Conservation (phyloP, 2,888 invertebrate genomes). For the Polyploca ridens region DNA sequence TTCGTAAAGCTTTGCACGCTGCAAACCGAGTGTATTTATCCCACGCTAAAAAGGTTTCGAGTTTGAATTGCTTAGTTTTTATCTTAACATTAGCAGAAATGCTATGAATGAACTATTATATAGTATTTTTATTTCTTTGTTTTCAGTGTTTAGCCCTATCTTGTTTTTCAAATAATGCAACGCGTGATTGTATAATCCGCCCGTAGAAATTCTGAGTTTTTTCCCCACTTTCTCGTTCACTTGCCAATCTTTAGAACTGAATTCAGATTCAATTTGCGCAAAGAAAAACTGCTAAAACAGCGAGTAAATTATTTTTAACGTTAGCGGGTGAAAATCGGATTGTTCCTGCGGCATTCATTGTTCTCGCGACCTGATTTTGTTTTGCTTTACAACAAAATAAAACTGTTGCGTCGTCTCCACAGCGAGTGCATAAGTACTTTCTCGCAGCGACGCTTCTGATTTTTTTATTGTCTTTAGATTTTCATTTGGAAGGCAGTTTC, state of each 20-base stretch:
- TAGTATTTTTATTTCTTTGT: not conserved
- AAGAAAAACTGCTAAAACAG: constrained; percentile 34
- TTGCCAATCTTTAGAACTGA: constrained; percentile 10
- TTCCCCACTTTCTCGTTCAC: constrained; percentile 11
- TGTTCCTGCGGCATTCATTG: constrained; percentile 31
- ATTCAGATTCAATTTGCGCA: constrained; percentile 28
- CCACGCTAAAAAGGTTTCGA: not conserved
- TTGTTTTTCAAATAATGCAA: not conserved
- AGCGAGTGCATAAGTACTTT: constrained; percentile 27
- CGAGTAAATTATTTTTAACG: constrained; percentile 33
- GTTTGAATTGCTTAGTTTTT: not conserved
- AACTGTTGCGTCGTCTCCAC: constrained; percentile 39
- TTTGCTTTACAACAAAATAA: constrained; percentile 30
- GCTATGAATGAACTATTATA: too few species aligned
- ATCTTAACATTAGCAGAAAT: not conserved
- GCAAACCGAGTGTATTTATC: not conserved
- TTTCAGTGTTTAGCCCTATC: not conserved
- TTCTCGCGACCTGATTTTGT: constrained; percentile 38
- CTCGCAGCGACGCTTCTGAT: constrained; percentile 28
- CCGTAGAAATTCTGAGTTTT: not conserved
- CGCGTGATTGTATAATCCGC: not conserved
- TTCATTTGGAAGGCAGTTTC: constrained; percentile 38
- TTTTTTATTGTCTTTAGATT: constrained; percentile 39
- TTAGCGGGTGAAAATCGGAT: constrained; percentile 24
- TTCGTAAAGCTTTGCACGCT: not conserved